Evolutionary conservation across 2,113 vertebrate genomes (phyloP).

Genomic region (Notarius lentiginosus): DNA sequence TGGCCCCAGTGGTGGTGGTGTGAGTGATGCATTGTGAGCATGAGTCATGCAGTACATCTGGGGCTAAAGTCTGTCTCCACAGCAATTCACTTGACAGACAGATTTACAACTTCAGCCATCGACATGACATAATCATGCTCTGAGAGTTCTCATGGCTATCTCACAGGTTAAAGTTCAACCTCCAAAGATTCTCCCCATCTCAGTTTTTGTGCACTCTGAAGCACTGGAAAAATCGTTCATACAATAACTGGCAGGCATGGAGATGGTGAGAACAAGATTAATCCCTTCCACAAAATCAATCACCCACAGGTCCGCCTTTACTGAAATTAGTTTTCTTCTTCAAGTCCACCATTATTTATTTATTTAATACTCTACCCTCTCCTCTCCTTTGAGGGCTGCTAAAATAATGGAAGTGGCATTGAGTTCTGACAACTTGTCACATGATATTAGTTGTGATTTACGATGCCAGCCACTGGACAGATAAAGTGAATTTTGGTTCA

Average conservation of each 20-base stretch:
- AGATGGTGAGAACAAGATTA: conserved; percentile 54
- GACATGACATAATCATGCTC: conserved; percentile 30
- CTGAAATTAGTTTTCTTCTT: conserved; percentile 54
- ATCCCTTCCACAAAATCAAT: conserved; percentile 55
- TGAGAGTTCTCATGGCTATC: conserved; percentile 14
- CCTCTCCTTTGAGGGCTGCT: conserved; percentile 31
- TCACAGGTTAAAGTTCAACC: conserved; percentile 28
- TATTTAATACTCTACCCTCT: conserved; percentile 42
- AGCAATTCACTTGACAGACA: conserved; percentile 29
- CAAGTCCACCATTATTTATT: conserved; percentile 48
- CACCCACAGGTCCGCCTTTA: conserved; percentile 47
- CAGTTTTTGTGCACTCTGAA: conserved; percentile 1
- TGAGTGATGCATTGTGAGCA: conserved; percentile 4
- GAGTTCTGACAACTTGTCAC: conserved; percentile 55
- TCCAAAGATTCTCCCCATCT: conserved; percentile 6
- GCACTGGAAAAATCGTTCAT: conserved; percentile 35
- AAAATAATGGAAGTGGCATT: conserved; percentile 55
- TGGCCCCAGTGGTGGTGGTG: not conserved
- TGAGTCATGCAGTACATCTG: not conserved
- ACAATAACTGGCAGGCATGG: conserved; percentile 46
- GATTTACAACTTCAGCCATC: conserved; percentile 16
- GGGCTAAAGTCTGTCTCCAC: not conserved
- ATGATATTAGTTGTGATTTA: conserved; percentile 58
- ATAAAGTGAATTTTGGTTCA: conserved; percentile 54
- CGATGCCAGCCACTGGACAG: conserved; percentile 43